These are phyloP conservation scores for Biston betularia DNA, from an alignment of 2,888 invertebrate species.

Conservation along the genomic window DNA sequence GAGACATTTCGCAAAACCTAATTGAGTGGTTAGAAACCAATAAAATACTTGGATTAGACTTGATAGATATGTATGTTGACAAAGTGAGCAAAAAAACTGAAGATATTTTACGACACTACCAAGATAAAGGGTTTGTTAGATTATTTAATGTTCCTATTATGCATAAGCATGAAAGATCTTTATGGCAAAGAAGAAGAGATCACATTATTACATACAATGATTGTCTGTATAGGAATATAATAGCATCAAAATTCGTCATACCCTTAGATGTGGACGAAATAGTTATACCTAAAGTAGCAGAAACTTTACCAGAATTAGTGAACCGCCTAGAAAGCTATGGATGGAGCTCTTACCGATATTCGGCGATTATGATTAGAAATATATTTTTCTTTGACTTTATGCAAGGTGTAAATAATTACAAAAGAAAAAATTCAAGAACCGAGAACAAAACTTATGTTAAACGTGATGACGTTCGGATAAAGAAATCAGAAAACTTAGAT, in stretches of 20 bases:
- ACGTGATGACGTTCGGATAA: constrained; percentile 77
- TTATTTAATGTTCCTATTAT: constrained; percentile 85
- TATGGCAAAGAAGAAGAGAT: constrained; percentile 89
- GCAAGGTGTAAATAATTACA: constrained; percentile 65
- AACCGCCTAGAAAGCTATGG: constrained; percentile 72
- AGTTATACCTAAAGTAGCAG: constrained; percentile 87
- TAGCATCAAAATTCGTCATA: constrained; percentile 87
- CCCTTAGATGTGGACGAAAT: constrained; percentile 92
- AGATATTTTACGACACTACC: constrained; percentile 86
- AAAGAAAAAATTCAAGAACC: constrained; percentile 51
- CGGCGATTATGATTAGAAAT: constrained; percentile 88
- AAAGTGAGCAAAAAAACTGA: constrained; percentile 83
- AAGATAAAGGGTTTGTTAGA: constrained; percentile 76
- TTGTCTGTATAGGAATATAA: constrained; percentile 90
- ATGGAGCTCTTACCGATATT: constrained; percentile 79
- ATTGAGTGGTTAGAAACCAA: constrained; percentile 91
- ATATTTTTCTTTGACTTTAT: constrained; percentile 89
- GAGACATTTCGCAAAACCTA: constrained; percentile 87
- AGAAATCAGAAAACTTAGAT: constrained; percentile 54
- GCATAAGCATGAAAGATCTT: constrained; percentile 64
- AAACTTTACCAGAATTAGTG: constrained; percentile 87
- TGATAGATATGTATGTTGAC: constrained; percentile 89
- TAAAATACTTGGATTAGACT: constrained; percentile 88
- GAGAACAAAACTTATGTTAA: constrained; percentile 70
- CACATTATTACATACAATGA: constrained; percentile 92